Conservation (phyloP, 2,113 vertebrate species). For the Macroglossus sobrinus region DNA sequence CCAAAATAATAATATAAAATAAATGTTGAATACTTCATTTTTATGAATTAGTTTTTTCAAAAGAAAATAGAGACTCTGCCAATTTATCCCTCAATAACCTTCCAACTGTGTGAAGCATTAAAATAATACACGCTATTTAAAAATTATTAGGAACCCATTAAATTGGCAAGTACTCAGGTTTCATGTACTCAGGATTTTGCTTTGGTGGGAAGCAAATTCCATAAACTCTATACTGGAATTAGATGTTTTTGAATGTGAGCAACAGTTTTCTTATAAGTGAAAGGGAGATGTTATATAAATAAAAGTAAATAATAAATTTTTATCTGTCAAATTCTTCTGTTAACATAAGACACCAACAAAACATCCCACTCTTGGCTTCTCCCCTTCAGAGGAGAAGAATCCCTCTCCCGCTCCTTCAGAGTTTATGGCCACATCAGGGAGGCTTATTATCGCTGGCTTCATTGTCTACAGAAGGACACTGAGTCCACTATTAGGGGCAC, state of each 20-base stretch:
- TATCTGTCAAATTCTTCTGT: not conserved
- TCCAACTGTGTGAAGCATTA: constrained; percentile 44
- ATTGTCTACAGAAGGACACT: not conserved
- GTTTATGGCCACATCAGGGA: not conserved
- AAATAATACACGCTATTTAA: constrained; percentile 59
- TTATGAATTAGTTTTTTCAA: constrained; percentile 32
- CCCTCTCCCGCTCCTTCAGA: not conserved
- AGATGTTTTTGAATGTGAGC: not conserved
- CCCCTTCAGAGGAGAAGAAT: not conserved
- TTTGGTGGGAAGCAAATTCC: constrained; percentile 38
- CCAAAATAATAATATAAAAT: constrained; percentile 33
- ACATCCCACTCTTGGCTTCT: not conserved
- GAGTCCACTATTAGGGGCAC: not conserved
- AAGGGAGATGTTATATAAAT: not conserved
- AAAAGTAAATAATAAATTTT: not conserved
- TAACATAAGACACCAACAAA: not conserved
- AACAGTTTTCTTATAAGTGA: not conserved
- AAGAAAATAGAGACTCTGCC: constrained; percentile 49
- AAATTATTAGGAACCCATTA: constrained; percentile 52
- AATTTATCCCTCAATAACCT: constrained; percentile 42
- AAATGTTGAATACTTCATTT: constrained; percentile 27
- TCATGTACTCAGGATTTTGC: constrained; percentile 7
- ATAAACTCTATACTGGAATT: constrained; percentile 9
- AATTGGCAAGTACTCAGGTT: constrained; percentile 38
- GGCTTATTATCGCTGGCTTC: not conserved